Conservation (phyloP, 2,113 vertebrate genomes). For the Cervus canadensis region DNA sequence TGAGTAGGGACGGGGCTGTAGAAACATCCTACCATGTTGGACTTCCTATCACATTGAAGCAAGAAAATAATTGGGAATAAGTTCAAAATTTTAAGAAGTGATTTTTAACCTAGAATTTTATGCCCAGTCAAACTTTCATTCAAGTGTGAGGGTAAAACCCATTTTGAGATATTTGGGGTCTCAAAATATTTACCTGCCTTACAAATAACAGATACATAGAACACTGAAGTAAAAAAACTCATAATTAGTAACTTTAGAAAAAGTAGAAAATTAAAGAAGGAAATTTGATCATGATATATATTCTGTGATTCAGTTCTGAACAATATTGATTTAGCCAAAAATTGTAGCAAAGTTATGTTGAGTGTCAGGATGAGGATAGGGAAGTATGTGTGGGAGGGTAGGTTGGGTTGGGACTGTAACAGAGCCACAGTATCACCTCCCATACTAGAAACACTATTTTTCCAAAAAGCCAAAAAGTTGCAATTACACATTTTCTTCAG, state of each 20-base stretch:
- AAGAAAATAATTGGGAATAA: neutral
- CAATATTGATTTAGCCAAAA: neutral
- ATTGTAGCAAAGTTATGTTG: neutral
- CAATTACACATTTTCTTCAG: neutral
- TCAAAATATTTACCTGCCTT: slow-evolving; percentile 18
- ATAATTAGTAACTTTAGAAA: neutral
- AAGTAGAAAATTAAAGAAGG: neutral
- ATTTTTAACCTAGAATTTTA: slow-evolving; percentile 9
- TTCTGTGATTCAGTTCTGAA: neutral
- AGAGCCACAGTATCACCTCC: neutral
- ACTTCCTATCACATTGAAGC: neutral
- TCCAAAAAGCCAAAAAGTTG: neutral
- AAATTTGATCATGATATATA: neutral
- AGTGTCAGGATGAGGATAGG: neutral
- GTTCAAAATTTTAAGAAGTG: neutral
- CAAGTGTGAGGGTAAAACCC: neutral
- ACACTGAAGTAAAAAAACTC: neutral
- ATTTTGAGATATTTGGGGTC: neutral
- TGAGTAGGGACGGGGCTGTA: neutral
- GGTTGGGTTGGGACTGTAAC: neutral
- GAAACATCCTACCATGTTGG: neutral
- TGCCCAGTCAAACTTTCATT: neutral
- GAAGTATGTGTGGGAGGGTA: neutral
- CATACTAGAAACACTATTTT: neutral
- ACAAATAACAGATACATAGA: neutral